A percentile compares a stretch with the other conserved stretches of the same genome.
These are phyloP conservation scores for Drosophila chauvacae DNA, from an alignment of 1,140 invertebrate genomes.

Conservation along the genomic window DNA sequence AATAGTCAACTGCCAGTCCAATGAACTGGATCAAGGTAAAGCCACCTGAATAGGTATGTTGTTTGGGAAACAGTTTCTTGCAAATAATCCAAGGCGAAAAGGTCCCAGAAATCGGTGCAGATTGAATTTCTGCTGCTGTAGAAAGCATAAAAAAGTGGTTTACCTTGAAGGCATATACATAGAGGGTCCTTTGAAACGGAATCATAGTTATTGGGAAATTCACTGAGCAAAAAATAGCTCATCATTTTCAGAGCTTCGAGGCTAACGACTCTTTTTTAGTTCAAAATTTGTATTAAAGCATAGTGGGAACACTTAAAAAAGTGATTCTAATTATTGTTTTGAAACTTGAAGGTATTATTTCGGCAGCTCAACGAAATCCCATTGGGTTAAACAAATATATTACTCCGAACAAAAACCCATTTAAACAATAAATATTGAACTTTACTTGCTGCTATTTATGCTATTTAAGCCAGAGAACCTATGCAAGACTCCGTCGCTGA, in stretches of 20 bases:
- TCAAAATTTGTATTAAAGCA: neutral
- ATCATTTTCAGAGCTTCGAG: neutral
- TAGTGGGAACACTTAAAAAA: no score
- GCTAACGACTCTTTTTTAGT: neutral
- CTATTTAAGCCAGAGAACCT: neutral
- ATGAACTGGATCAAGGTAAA: constrained; percentile 31
- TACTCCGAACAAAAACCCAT: neutral
- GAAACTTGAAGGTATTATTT: neutral
- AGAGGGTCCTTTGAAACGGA: neutral
- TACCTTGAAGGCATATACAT: neutral
- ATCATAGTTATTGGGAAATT: constrained; percentile 2
- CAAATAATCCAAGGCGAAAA: constrained; percentile 10
- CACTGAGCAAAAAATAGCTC: neutral
- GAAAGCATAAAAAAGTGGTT: constrained; percentile 3
- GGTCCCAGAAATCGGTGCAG: constrained; percentile 1
- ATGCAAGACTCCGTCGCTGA: neutral
- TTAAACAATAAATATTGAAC: neutral
- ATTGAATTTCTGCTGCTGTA: constrained; percentile 2
- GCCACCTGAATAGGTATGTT: constrained; percentile 22
- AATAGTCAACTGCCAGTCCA: constrained; percentile 52
- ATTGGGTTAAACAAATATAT: no score
- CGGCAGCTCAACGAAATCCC: no score
- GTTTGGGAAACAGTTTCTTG: constrained; percentile 9
- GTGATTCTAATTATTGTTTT: neutral
- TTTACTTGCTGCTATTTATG: neutral